Conservation (phyloP, 2,888 invertebrate species). For the Candidula unifasciata region DNA sequence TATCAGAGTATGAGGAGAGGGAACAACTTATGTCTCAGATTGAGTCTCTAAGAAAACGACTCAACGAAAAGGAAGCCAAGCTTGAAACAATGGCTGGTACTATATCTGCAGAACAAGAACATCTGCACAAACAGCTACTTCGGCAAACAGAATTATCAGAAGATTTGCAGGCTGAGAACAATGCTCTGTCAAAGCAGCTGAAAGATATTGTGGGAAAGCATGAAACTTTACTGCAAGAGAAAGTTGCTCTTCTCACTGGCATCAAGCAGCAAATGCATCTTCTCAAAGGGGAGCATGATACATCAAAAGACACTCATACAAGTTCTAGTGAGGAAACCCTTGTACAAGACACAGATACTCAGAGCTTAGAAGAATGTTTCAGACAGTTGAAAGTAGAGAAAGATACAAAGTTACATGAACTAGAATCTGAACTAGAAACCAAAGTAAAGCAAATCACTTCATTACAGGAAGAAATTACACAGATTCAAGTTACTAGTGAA, state of each 20-base stretch:
- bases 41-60: constrained; percentile 53
- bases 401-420: constrained; percentile 52
- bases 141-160: constrained; percentile 4
- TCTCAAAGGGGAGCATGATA: constrained; percentile 53
- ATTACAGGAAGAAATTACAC: constrained; percentile 50
- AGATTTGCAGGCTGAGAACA: constrained; percentile 28
- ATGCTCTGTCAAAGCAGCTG: constrained; percentile 22
- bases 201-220: constrained; percentile 57
- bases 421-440: constrained; percentile 47
- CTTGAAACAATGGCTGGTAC: constrained; percentile 50
- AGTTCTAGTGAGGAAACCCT: constrained; percentile 63
- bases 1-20: background rate
- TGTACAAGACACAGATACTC: constrained; percentile 61
- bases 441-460: constrained; percentile 57
- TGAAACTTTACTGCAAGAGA: constrained; percentile 62
- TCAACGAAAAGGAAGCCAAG: constrained; percentile 48
- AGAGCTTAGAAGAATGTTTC: constrained; percentile 53
- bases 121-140: constrained; percentile 36
- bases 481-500: background rate
- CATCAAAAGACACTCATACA: constrained; percentile 68
- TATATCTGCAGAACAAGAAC: constrained; percentile 49
- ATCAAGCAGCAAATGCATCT: constrained; percentile 37
- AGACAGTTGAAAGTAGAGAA: constrained; percentile 57
- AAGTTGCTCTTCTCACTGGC: constrained; percentile 35
- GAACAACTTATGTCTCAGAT: constrained; percentile 3